These are phyloP conservation scores for Lacanobia wlatinum DNA, from an alignment of 2,888 invertebrate species.

Conservation along the genomic window DNA sequence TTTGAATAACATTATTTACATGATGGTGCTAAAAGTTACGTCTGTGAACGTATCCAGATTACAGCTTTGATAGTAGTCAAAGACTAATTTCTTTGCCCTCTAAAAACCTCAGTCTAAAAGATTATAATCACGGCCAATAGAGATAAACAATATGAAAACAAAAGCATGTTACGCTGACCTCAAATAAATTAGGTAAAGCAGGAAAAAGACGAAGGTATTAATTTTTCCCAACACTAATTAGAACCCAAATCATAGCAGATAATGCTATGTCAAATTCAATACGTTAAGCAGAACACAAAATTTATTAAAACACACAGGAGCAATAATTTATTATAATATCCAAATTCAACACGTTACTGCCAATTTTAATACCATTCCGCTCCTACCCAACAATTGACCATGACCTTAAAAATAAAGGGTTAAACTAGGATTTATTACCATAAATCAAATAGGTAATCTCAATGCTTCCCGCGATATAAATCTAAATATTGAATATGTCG, in stretches of 20 bases:
- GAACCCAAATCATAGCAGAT: neutral
- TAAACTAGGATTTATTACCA: slow-evolving; percentile 52
- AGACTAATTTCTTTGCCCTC: too few relatives aligned
- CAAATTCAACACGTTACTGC: slow-evolving; percentile 46
- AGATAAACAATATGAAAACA: neutral
- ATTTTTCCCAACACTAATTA: neutral
- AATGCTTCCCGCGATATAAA: slow-evolving; percentile 70
- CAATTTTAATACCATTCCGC: slow-evolving; percentile 46
- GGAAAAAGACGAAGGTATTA: neutral
- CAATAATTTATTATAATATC: slow-evolving; percentile 36
- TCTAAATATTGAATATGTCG: slow-evolving; percentile 76
- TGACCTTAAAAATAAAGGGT: slow-evolving; percentile 59
- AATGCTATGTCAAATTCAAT: neutral
- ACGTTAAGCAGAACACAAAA: neutral
- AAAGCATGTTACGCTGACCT: neutral
- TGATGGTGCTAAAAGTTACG: neutral
- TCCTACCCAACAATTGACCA: slow-evolving; percentile 33
- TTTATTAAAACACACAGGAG: slow-evolving; percentile 14
- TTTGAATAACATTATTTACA: slow-evolving; percentile 15
- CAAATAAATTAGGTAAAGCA: neutral
- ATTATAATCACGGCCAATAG: neutral
- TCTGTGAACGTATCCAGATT: neutral
- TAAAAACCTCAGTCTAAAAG: neutral
- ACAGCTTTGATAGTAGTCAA: too few relatives aligned
- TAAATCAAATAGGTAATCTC: slow-evolving; percentile 65